phyloP scores from a whole-genome alignment of 2,797 vertebrate genomes.

The Poliocrania exsul region DNA sequence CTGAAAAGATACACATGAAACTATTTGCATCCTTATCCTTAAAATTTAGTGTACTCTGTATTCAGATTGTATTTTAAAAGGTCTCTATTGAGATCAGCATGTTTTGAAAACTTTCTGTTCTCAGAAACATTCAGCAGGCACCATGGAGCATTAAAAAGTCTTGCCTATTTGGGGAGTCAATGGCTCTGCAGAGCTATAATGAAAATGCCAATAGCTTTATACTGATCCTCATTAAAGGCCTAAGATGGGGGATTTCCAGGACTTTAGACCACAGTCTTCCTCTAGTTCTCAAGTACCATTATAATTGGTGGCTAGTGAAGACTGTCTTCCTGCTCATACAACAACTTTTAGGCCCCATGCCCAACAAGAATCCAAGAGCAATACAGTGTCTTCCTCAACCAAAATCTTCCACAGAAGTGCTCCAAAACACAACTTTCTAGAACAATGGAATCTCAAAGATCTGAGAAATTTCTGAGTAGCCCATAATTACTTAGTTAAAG shows the following conservation, averaged over 20 bases:
- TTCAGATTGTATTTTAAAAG: not conserved
- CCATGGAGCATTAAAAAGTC: not conserved
- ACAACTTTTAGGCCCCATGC: not conserved
- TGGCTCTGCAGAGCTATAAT: not conserved
- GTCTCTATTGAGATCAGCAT: not conserved
- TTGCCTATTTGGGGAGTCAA: not conserved
- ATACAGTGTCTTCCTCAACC: not conserved
- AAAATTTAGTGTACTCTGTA: not conserved
- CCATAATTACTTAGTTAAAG: not conserved
- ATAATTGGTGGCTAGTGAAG: not conserved
- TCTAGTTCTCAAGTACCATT: not conserved
- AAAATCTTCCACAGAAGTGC: not conserved
- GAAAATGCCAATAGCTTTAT: not conserved
- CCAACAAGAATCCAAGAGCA: fast-evolving
- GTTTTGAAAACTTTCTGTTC: not conserved
- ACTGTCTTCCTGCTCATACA: not conserved
- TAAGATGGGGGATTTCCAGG: not conserved
- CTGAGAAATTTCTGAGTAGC: not conserved
- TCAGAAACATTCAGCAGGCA: not conserved
- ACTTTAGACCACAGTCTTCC: not conserved
- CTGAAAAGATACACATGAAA: not conserved
- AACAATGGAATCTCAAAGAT: not conserved
- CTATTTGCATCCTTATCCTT: not conserved
- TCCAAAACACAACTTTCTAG: not conserved
- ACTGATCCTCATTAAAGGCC: not conserved